These are phyloP conservation scores for Stenodera caucasica DNA, from an alignment of 2,888 invertebrate genomes.

Conservation along the genomic window DNA sequence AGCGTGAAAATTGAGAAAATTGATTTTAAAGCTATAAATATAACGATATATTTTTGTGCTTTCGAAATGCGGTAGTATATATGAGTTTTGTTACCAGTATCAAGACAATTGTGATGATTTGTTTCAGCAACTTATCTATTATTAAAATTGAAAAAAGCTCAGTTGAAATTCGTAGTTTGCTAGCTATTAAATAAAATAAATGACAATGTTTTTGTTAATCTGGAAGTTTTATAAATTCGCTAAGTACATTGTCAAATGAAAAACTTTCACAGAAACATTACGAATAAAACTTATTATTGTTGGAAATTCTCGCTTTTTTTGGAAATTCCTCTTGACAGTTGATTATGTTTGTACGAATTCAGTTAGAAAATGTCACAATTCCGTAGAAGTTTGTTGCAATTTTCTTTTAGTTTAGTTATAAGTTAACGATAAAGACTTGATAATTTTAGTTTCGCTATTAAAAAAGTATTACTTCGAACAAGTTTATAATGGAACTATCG, in stretches of 20 bases:
- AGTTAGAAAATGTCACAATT: constrained; percentile 1
- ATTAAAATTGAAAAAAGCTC: too few relatives aligned
- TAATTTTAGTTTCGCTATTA: constrained; percentile 3
- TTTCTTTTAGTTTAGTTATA: neutral
- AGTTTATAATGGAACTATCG: neutral
- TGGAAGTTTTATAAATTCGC: neutral
- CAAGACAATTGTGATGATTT: too few relatives aligned
- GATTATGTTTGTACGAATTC: neutral
- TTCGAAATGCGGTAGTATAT: too few relatives aligned
- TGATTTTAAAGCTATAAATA: too few relatives aligned
- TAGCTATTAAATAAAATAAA: neutral
- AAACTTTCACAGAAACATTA: neutral
- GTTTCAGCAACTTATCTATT: too few relatives aligned
- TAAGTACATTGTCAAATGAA: neutral
- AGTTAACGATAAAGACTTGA: neutral
- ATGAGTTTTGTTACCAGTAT: too few relatives aligned
- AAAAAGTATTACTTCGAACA: neutral
- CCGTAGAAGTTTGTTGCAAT: constrained; percentile 1
- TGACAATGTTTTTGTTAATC: neutral
- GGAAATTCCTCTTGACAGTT: constrained; percentile 1
- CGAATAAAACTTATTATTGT: neutral
- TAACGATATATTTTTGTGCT: too few relatives aligned
- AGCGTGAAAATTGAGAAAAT: too few relatives aligned
- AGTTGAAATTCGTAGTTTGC: neutral
- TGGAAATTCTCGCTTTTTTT: neutral